These are phyloP conservation scores for Standfussiana lucernea DNA, from an alignment of 2,888 invertebrate species.

Conservation along the genomic window DNA sequence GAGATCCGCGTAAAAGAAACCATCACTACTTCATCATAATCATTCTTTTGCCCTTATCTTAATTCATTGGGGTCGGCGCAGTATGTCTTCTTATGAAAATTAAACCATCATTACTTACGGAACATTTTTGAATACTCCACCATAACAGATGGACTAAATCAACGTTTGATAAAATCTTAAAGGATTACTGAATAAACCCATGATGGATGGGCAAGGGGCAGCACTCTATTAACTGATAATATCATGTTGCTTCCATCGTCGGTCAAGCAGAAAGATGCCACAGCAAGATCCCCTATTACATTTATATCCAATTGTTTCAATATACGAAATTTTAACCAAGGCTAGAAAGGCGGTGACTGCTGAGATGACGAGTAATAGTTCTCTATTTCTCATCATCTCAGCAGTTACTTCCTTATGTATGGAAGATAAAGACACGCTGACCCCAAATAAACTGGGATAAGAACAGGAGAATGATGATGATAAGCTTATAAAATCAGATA, in stretches of 20 bases:
- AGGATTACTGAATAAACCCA: conserved; percentile 11
- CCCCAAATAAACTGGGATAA: not conserved
- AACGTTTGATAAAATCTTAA: conserved; percentile 22
- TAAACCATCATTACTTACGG: no score
- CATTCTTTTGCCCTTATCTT: no score
- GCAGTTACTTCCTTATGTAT: no score
- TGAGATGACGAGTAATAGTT: not conserved
- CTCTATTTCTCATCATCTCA: no score
- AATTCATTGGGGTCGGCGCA: no score
- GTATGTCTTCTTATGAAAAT: no score
- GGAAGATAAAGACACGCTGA: not conserved
- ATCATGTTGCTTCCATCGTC: conserved; percentile 11
- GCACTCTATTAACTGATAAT: conserved; percentile 36
- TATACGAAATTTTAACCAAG: not conserved
- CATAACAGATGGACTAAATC: conserved; percentile 6
- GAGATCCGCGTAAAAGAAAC: not conserved
- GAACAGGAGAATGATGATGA: not conserved
- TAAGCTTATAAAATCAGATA: not conserved
- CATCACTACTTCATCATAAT: no score
- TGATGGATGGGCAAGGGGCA: conserved; percentile 32
- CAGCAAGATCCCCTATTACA: not conserved
- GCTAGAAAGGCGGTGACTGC: not conserved
- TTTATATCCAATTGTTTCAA: not conserved
- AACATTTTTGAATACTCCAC: not conserved
- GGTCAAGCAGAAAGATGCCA: not conserved